Percentiles rank a stretch among this genome's conserved stretches.
Evolutionary conservation across 1,140 invertebrate species (phyloP).

Genomic region (Drosophila fuyamai): DNA sequence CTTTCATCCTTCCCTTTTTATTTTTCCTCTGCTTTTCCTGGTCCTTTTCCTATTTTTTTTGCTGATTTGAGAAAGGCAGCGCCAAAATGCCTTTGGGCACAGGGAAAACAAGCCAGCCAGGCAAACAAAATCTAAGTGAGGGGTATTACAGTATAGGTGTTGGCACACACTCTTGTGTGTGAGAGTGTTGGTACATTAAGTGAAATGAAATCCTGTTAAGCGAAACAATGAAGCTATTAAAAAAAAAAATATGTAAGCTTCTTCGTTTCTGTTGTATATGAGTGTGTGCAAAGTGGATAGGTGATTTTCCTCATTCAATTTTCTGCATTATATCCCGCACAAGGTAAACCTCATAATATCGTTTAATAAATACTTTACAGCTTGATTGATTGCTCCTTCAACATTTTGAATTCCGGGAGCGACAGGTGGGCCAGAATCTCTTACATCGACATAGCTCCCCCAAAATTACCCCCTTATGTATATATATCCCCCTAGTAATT

Average conservation of each 20-base stretch:
- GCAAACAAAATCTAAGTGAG: constrained; percentile 56
- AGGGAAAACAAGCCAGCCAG: constrained; percentile 58
- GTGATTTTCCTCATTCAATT: constrained; percentile 18
- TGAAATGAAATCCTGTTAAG: constrained; percentile 80
- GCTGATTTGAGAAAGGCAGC: constrained; percentile 57
- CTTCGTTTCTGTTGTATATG: background rate
- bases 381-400: constrained; percentile 73
- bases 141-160: constrained; percentile 8
- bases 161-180: constrained; percentile 35
- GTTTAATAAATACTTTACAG: constrained; percentile 82
- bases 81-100: constrained; percentile 72
- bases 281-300: constrained; percentile 1
- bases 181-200: constrained; percentile 67
- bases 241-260: constrained; percentile 63
- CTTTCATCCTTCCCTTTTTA: constrained; percentile 36
- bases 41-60: constrained; percentile 19
- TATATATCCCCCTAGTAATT: constrained; percentile 44
- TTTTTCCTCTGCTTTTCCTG: constrained; percentile 16
- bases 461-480: constrained; percentile 1
- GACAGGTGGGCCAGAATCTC: constrained; percentile 66
- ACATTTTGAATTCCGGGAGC: constrained; percentile 34
- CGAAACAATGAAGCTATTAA: constrained; percentile 82
- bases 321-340: constrained; percentile 26
- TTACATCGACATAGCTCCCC: constrained; percentile 54
- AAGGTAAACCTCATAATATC: constrained; percentile 77